Evolutionary conservation across 2,888 invertebrate genomes (phyloP), one percentile per base, ranked within the genome.

Genomic region (Acholoe squamosa): DNA sequence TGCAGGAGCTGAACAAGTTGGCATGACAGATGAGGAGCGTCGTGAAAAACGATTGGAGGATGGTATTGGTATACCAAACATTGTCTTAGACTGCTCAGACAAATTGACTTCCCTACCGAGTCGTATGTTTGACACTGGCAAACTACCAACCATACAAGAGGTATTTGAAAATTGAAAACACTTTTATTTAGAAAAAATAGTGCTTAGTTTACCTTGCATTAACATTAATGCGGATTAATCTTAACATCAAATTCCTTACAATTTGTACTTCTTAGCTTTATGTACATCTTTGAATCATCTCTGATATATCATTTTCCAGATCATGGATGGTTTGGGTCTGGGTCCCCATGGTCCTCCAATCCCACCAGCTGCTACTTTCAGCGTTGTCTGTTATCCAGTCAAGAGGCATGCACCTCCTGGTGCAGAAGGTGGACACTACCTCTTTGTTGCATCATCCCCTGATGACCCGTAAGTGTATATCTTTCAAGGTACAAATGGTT

Each of bases 261-360:
- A n/a, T n/a, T n/a, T n/a, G n/a, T n/a, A n/a, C n/a, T n/a, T n/a
- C n/a, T n/a, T n/a, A n/a, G n/a, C n/a, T n/a, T n/a, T n/a, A n/a
- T n/a, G n/a, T n/a, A n/a, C n/a, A n/a, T n/a, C n/a, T n/a, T n/a
- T n/a, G n/a, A n/a, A n/a, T n/a, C n/a, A n/a, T n/a, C n/a, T n/a
- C n/a, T n/a, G n/a, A n/a, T n/a, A n/a, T n/a, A n/a, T n/a, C 28
- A 16, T 25, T 1, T 84, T 91, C 28, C 92, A 96, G 95, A 95
- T 96, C 25, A 90, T 96, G 89, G 95, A 96, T 93, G 96, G 96
- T 10, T 93, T 96, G 90, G 96, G 96, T 31, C 93, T 96, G 16
- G 96, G 96, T 51, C 94, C 95, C 0, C 93, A 93, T 33, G 96
- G 96, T 19, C 96, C 96, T 3, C 96, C 96, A 0, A 94, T 96